phyloP scores from a whole-genome alignment of 2,888 invertebrate genomes.

The Steinernema scapterisci region DNA sequence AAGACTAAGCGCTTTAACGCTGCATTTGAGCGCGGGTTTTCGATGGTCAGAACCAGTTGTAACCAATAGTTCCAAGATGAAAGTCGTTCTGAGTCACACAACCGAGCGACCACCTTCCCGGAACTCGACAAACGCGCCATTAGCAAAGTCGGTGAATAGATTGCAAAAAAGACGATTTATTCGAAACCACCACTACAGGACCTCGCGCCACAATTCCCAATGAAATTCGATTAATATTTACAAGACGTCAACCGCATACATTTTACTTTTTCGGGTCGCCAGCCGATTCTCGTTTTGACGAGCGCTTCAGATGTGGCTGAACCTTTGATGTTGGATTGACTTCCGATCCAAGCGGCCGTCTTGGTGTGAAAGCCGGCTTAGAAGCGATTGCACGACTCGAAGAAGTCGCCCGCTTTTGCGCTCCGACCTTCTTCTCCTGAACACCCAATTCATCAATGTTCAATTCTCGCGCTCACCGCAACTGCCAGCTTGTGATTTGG shows the following conservation, averaged over 20 bases:
- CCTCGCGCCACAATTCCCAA: too few species aligned
- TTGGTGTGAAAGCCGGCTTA: too few species aligned
- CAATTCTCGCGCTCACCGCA: not conserved
- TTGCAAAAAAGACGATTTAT: not conserved
- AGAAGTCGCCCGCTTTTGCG: not conserved
- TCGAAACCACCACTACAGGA: too few species aligned
- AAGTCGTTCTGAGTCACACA: conserved; percentile 25
- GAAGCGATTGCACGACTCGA: not conserved
- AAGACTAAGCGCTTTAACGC: conserved; percentile 23
- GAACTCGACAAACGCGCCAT: conserved; percentile 4
- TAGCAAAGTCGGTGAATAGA: not conserved
- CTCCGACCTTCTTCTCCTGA: not conserved
- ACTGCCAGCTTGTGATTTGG: conserved; percentile 9
- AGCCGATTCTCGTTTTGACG: too few species aligned
- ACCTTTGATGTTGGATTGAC: too few species aligned
- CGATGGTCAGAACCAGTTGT: conserved; percentile 28
- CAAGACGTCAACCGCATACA: too few species aligned
- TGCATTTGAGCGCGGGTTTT: conserved; percentile 19
- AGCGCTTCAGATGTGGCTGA: too few species aligned
- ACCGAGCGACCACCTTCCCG: conserved; percentile 12
- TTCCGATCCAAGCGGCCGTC: too few species aligned
- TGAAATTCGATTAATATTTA: too few species aligned
- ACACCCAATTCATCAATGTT: not conserved
- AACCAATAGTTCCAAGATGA: conserved; percentile 26
- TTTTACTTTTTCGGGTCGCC: too few species aligned